Evolutionary conservation across 23 tunicate species (phyloP), one percentile per base, ranked within the genome.

Genomic region (Halocynthia roretzi): DNA sequence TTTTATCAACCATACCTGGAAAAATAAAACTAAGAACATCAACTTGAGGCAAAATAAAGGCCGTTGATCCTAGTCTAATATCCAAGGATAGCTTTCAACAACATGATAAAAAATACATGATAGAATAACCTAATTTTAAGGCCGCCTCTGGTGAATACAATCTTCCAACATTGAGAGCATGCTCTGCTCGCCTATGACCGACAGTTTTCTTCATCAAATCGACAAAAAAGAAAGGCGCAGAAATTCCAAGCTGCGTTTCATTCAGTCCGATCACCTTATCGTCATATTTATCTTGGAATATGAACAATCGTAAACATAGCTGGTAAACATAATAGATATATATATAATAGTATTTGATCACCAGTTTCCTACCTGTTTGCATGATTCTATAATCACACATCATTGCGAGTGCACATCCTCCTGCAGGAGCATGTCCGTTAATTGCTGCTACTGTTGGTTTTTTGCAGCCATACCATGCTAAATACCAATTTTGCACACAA

Each of bases 361-460:
- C 10, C 18, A 65, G 31, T 20, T 65, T 10, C 10, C 10, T 74
- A 74, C 78, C 78, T 53, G 78, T 21, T 54, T 53, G 67, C 83
- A 80, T 68, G 14, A 80, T 80, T 8, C 97, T 77, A 73, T 93
- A 87, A 83, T 93, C 98, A 19, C 88, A 75, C 92, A 87, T 83
- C 14, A 93, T 87, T 40, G 92, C 82, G 76, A 88, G 52, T 7
- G 87, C 95, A 78, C 99, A 94, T 11, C 95, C 99, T 15, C 91
- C 99, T 50, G 99, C 99, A 7, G 87, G 87, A 0, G 95, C 82
- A 70, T 85, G 95, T 18, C 99, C 99, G 52, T 94, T 94, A 19
- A 94, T 89, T 10, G 96, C 96, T 0, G 96, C 91, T 15, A 94
- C 95, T 31, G 85, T 62, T 49, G 99, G 99, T 60, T 87, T 88